Conservation (phyloP, 2,113 vertebrate genomes). For the Ctenodactylus gundi region DNA sequence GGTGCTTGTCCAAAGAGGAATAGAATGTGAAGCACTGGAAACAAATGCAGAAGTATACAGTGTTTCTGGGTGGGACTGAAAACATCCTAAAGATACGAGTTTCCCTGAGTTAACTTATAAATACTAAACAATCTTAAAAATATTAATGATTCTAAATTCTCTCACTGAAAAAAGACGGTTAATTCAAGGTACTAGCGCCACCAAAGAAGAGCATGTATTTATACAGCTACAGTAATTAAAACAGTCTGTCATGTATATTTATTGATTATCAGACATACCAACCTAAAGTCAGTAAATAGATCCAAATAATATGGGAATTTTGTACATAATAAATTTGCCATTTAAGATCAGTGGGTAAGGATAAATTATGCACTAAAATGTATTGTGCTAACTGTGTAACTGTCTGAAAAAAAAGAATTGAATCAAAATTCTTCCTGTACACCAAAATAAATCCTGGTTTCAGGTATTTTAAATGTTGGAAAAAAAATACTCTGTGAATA, state of each 20-base stretch:
- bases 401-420: constrained; percentile 13
- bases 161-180: neutral
- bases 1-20: neutral
- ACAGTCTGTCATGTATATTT: neutral
- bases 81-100: neutral
- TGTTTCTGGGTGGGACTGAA: neutral
- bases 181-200: neutral
- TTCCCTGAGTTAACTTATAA: neutral
- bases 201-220: neutral
- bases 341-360: neutral
- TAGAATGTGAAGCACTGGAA: neutral
- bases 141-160: neutral
- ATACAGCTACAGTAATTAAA: neutral
- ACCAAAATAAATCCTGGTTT: constrained; percentile 1
- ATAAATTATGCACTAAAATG: neutral
- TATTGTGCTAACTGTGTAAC: neutral
- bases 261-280: neutral
- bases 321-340: neutral
- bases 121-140: neutral
- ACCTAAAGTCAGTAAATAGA: constrained; percentile 9
- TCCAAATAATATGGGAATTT: neutral
- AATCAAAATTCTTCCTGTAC: neutral
- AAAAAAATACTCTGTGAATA: neutral
- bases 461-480: constrained; percentile 20
- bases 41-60: neutral